Percentiles rank a stretch among this genome's conserved stretches.
Conservation (phyloP, 2,113 vertebrate species). For the Tiliqua scincoides region DNA sequence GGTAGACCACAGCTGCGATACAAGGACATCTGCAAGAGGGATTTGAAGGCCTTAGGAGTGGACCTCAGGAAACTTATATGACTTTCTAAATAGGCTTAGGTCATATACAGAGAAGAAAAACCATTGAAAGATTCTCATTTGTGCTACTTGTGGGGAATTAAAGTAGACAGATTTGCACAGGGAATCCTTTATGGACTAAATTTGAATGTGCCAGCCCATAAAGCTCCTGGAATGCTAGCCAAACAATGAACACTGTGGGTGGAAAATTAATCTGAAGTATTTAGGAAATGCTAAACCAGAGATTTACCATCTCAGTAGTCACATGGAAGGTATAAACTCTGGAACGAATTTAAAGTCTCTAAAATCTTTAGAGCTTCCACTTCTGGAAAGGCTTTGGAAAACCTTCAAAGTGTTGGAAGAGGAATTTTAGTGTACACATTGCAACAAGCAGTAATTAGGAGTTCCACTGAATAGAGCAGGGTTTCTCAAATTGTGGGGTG, state of each 20-base stretch:
- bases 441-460: neutral
- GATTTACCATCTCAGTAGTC: neutral
- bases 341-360: neutral
- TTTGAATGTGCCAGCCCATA: neutral
- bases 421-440: neutral
- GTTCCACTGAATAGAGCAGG: neutral
- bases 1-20: too few relatives aligned
- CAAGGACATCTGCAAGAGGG: too few relatives aligned
- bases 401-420: neutral
- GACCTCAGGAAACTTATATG: too few relatives aligned
- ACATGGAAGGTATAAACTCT: neutral
- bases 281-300: slow-evolving; percentile 6
- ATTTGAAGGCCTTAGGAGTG: too few relatives aligned
- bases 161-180: neutral
- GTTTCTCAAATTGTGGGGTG: too few relatives aligned
- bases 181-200: neutral
- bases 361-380: neutral
- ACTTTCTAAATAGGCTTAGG: too few relatives aligned
- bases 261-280: slow-evolving; percentile 10
- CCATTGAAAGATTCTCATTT: neutral
- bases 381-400: neutral
- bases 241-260: slow-evolving; percentile 7
- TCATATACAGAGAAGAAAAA: neutral
- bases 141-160: neutral
- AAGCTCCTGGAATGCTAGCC: neutral